These are phyloP conservation scores for Manis pentadactyla DNA, from an alignment of 2,797 vertebrate genomes.

Conservation along the genomic window DNA sequence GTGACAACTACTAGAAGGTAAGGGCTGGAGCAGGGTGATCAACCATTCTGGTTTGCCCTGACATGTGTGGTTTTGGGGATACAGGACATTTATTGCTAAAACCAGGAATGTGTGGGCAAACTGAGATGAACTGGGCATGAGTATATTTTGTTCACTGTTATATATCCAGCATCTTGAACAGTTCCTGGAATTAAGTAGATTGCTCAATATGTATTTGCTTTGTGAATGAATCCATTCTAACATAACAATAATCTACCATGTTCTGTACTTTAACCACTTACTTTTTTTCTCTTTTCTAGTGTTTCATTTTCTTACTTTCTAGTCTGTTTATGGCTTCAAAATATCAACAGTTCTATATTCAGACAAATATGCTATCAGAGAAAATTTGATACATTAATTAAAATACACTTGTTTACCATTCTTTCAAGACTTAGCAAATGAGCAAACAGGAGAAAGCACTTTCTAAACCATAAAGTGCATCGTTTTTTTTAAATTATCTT, in stretches of 20 bases:
- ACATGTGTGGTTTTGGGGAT: neutral
- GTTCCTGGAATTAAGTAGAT: neutral
- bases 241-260: neutral
- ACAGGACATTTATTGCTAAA: neutral
- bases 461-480: neutral
- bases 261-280: neutral
- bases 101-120: neutral
- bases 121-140: neutral
- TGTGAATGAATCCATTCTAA: neutral
- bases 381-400: neutral
- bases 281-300: neutral
- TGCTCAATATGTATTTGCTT: neutral
- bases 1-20: neutral
- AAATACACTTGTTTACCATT: neutral
- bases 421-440: neutral
- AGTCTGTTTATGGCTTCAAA: neutral
- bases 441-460: neutral
- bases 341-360: neutral
- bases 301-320: neutral
- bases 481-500: constrained; percentile 28
- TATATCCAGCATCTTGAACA: neutral
- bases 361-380: neutral
- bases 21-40: neutral
- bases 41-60: neutral
- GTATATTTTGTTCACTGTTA: neutral